A percentile compares a stretch with the other conserved stretches of the same genome.
Conservation (phyloP, 2,113 vertebrate species). For the Chaetorhynchus papuensis region DNA sequence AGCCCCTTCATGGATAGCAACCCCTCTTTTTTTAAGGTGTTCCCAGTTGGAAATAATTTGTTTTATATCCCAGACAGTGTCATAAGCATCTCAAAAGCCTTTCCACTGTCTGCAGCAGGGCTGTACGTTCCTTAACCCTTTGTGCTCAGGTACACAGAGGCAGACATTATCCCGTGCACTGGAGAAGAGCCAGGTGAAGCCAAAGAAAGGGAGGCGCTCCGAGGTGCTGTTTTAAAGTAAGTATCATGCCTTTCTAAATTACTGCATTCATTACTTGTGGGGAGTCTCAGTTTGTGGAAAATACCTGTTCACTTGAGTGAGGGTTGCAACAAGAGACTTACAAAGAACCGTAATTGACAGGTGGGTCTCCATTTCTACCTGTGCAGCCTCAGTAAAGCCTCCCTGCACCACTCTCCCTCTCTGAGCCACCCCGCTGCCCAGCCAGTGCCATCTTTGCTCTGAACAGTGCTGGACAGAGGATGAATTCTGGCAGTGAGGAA, state of each 20-base stretch:
- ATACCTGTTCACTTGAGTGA: background rate
- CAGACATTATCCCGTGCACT: conserved; percentile 96
- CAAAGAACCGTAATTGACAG: background rate
- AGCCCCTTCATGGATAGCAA: background rate
- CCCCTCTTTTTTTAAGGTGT: background rate
- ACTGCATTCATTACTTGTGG: background rate
- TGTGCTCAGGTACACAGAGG: conserved; percentile 91
- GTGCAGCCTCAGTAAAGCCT: background rate
- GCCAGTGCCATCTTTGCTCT: background rate
- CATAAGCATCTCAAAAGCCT: background rate
- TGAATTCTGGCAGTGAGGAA: background rate
- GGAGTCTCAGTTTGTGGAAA: background rate
- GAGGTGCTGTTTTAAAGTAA: conserved; percentile 97
- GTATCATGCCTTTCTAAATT: background rate
- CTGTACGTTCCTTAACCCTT: conserved; percentile 72
- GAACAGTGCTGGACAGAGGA: background rate
- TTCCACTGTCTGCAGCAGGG: background rate
- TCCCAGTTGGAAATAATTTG: background rate
- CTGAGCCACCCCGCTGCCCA: background rate
- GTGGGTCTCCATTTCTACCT: background rate
- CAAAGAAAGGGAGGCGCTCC: conserved; percentile 94
- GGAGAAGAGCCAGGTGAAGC: conserved; percentile 97
- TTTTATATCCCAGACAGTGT: background rate
- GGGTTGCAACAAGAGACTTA: background rate
- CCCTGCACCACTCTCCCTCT: background rate